Base-by-base conservation (phyloP, 2,888 invertebrate species). In the Eudasyphora cyanicolor region DNA sequence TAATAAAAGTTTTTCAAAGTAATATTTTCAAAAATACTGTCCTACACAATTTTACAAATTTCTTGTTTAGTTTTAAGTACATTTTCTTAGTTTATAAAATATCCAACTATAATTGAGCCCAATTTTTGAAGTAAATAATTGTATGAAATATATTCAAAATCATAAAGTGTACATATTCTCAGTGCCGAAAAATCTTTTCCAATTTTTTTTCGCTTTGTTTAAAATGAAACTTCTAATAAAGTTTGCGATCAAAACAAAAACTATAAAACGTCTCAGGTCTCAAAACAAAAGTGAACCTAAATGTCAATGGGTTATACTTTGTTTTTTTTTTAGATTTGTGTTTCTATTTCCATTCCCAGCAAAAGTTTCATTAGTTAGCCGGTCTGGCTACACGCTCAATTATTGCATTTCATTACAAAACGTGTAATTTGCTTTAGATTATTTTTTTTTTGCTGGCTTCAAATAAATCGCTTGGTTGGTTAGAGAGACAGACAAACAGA, bases 391-490 rank as follows among this genome's bases (percentile, higher is more conserved):
- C 38, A 74, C 2, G 35, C 12, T 27, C 42, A 78, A 82, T 76
- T 78, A 75, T 57, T 57, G 45, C 6, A 64, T 64, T 78, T 49
- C 45, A 82, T 57, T 57, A 64, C 54, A n/a, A 12, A 78, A 76
- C 57, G 14, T 67, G 54, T 51, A 67, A 73, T 64, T 79, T 32
- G 51, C 42, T 54, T 35, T 12, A 64, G 71, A 51, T 21, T 64
- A 49, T 60, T 45, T 60, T 17, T 12, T 45, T 10, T 45, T 45
- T n/a, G n/a, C n/a, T 27, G 14, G 24, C 27, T 57, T 2, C 14
- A 57, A 57, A 27, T 24, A 57, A 27, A 57, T 14, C 12, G 27
- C 14, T 27, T 45, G 45, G n/a, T 2, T 45, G 57, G 10, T 35
- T 35, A 45, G 14, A 3, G 10, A 10, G 35, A 35, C 10, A 35